These are phyloP conservation scores for Drosophila guanche DNA, from an alignment of 1,140 invertebrate genomes.

Conservation along the genomic window DNA sequence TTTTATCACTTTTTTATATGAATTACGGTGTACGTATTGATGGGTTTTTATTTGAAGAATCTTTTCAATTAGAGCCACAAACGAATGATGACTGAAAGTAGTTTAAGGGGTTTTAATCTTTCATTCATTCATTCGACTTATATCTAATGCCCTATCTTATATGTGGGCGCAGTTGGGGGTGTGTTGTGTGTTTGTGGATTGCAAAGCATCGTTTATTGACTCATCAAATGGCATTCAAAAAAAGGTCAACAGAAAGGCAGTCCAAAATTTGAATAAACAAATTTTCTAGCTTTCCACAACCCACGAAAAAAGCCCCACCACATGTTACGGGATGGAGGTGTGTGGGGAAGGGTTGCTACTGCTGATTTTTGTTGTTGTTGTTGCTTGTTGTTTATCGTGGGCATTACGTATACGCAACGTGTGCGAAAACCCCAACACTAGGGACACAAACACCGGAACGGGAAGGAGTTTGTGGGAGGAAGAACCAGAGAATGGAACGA, in stretches of 20 bases:
- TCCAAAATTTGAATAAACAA: slow-evolving; percentile 67
- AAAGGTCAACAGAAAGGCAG: slow-evolving; percentile 26
- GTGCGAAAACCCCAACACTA: slow-evolving; percentile 71
- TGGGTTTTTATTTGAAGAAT: slow-evolving; percentile 8
- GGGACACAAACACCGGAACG: slow-evolving; percentile 36
- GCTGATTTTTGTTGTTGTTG: slow-evolving; percentile 6
- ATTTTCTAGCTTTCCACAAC: slow-evolving; percentile 44
- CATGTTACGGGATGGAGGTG: not conserved
- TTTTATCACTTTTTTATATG: slow-evolving; percentile 53
- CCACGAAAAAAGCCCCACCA: not conserved
- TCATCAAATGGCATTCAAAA: slow-evolving; percentile 75
- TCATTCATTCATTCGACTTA: no score
- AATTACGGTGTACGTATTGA: no score
- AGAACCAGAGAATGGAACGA: not conserved
- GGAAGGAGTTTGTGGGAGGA: slow-evolving; percentile 1
- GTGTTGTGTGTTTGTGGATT: slow-evolving; percentile 13
- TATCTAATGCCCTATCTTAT: no score
- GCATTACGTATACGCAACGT: slow-evolving; percentile 79
- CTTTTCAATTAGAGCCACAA: slow-evolving; percentile 31
- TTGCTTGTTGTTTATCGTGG: slow-evolving; percentile 61
- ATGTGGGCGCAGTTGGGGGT: no score
- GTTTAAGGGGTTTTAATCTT: slow-evolving; percentile 9
- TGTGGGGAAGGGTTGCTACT: slow-evolving; percentile 21
- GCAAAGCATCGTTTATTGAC: slow-evolving; percentile 59
- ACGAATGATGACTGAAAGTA: slow-evolving; percentile 19